Percentiles rank a stretch among this genome's conserved stretches.
These are phyloP conservation scores for Macrostomum lignano DNA, from an alignment of 1,140 invertebrate genomes.

Conservation along the genomic window DNA sequence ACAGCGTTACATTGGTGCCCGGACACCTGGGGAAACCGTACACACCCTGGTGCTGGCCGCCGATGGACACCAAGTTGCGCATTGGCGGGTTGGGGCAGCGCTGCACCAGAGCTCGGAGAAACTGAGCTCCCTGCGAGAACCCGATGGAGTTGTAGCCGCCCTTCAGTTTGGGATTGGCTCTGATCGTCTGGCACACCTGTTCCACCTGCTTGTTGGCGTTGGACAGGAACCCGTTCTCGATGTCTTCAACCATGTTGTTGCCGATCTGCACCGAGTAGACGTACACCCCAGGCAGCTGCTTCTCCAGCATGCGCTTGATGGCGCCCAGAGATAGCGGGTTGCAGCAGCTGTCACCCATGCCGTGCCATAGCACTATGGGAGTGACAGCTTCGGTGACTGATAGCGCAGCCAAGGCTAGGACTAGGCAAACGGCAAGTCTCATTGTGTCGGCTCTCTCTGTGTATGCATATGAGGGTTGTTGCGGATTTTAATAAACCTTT, in stretches of 20 bases:
- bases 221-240: slow-evolving; percentile 61
- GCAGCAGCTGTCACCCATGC: slow-evolving; percentile 61
- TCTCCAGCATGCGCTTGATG: slow-evolving; percentile 45
- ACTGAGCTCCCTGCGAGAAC: slow-evolving; percentile 86
- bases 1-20: slow-evolving; percentile 34
- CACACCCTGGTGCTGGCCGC: slow-evolving; percentile 91
- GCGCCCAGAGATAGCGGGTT: slow-evolving; percentile 53
- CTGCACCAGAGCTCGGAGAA: slow-evolving; percentile 73
- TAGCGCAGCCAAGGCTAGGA: too few species aligned
- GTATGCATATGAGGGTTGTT: too few species aligned
- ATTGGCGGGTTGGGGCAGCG: slow-evolving; percentile 58
- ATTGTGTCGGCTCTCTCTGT: too few species aligned
- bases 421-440: too few species aligned
- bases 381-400: too few species aligned
- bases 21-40: slow-evolving; percentile 36
- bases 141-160: slow-evolving; percentile 78
- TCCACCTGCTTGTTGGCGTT: slow-evolving; percentile 36
- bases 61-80: slow-evolving; percentile 58
- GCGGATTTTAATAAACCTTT: too few species aligned
- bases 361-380: slow-evolving; percentile 36
- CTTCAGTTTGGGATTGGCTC: slow-evolving; percentile 39
- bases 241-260: slow-evolving; percentile 40
- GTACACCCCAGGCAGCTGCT: slow-evolving; percentile 46
- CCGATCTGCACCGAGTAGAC: slow-evolving; percentile 60
- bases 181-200: slow-evolving; percentile 44